Percentiles rank a stretch among this genome's conserved stretches.
Conservation (phyloP, 2,797 vertebrate genomes). For the Odontamblyopus lacepedii region DNA sequence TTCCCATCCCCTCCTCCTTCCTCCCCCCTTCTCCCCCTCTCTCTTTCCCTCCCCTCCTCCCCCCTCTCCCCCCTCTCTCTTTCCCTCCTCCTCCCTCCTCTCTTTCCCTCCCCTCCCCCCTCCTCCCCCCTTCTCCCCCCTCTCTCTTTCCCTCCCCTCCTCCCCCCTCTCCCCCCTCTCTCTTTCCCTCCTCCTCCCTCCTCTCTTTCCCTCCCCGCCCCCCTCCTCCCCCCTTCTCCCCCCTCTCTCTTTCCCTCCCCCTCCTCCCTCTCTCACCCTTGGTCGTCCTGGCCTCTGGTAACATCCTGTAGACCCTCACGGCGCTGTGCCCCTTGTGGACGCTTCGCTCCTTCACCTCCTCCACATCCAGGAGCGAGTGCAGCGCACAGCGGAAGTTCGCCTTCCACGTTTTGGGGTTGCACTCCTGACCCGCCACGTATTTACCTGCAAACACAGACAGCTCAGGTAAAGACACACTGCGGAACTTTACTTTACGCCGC, state of each 20-base stretch:
- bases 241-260: background rate
- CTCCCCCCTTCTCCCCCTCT: background rate
- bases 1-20: background rate
- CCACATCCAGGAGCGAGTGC: conserved; percentile 94
- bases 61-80: background rate
- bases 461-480: background rate
- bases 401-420: conserved; percentile 96
- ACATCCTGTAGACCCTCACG: conserved; percentile 91
- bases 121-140: too few species aligned
- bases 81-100: too few species aligned
- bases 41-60: too few species aligned
- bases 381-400: conserved; percentile 98
- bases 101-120: too few species aligned
- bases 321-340: conserved; percentile 91
- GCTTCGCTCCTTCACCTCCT: conserved; percentile 92
- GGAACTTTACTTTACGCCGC: too few species aligned
- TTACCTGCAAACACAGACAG: conserved; percentile 78
- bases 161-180: conserved; percentile 14
- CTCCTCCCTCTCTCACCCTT: conserved; percentile 52
- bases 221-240: background rate
- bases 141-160: background rate
- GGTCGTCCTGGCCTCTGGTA: conserved; percentile 77
- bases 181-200: too few species aligned
- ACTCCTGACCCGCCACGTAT: conserved; percentile 78
- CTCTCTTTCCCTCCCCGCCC: background rate